Conservation (phyloP, 2,797 vertebrate species). For the Microctenopoma steveboyesi region DNA sequence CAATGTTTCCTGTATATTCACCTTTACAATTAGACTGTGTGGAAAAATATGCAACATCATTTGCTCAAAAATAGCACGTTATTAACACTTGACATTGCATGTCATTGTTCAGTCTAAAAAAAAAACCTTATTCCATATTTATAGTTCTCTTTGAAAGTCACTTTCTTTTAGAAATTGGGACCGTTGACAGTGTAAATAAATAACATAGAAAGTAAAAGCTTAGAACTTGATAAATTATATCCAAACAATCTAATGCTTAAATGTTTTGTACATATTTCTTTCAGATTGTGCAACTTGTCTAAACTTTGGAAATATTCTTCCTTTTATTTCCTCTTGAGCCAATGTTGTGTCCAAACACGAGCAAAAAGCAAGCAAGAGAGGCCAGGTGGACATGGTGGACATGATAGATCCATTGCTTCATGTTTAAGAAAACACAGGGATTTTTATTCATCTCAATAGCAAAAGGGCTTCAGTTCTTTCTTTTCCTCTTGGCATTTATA, state of each 20-base stretch:
- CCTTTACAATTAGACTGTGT: conserved; percentile 58
- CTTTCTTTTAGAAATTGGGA: conserved; percentile 37
- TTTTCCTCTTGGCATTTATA: conserved; percentile 75
- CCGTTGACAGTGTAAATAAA: conserved; percentile 73
- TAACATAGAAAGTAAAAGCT: conserved; percentile 51
- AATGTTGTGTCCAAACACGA: conserved; percentile 76
- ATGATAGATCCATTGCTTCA: background rate
- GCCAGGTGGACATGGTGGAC: conserved; percentile 26
- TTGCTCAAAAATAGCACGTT: conserved; percentile 61
- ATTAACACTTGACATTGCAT: conserved; percentile 51
- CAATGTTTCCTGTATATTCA: conserved; percentile 59
- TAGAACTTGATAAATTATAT: conserved; percentile 18
- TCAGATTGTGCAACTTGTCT: conserved; percentile 1
- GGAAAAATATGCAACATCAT: conserved; percentile 66
- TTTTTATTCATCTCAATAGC: conserved; percentile 5
- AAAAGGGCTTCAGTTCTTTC: conserved; percentile 54
- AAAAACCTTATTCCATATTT: conserved; percentile 28
- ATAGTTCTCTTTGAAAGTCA: conserved; percentile 51
- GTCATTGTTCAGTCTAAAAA: conserved; percentile 28
- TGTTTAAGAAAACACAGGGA: background rate
- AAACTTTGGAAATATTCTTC: conserved; percentile 44
- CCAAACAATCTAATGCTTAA: conserved; percentile 21
- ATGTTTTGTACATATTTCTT: conserved; percentile 49
- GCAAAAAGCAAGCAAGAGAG: conserved; percentile 27
- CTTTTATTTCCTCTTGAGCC: conserved; percentile 77